Evolutionary conservation across 1,140 invertebrate species (phyloP).

Genomic region (Cotesia typhae): DNA sequence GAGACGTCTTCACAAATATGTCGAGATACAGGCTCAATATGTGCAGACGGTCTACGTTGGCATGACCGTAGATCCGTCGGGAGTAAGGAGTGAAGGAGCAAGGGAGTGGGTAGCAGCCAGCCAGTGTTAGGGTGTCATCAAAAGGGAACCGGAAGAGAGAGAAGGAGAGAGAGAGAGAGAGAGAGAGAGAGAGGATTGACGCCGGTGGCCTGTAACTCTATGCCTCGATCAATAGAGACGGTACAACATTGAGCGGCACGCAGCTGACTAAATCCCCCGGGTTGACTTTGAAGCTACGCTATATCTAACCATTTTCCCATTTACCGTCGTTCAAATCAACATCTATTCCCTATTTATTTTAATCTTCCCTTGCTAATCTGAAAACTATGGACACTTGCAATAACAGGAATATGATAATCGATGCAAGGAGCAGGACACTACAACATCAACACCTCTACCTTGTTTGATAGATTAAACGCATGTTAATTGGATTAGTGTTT

Average conservation of each 20-base stretch:
- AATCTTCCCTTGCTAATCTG: not conserved
- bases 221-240: constrained; percentile 63
- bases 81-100: not conserved
- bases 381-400: not conserved
- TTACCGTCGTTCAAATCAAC: not conserved
- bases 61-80: constrained; percentile 26
- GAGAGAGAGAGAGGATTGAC: constrained; percentile 50
- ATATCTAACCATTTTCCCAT: constrained; percentile 7
- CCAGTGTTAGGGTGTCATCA: constrained; percentile 39
- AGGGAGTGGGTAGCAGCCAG: constrained; percentile 30
- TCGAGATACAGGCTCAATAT: constrained; percentile 28
- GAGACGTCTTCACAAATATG: constrained; percentile 30
- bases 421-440: too few species aligned
- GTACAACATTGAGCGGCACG: constrained; percentile 58
- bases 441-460: too few species aligned
- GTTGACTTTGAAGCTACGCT: constrained; percentile 10
- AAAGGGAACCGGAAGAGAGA: constrained; percentile 33
- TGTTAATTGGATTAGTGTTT: not conserved
- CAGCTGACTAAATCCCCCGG: constrained; percentile 46
- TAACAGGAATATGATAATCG: too few species aligned
- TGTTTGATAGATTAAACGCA: too few species aligned
- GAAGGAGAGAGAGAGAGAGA: constrained; percentile 32
- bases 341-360: not conserved
- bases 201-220: constrained; percentile 61
- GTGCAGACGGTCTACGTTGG: constrained; percentile 28